These are phyloP conservation scores for Drosophila pseudoobscura DNA, from an alignment of 1,140 invertebrate species.

Conservation along the genomic window DNA sequence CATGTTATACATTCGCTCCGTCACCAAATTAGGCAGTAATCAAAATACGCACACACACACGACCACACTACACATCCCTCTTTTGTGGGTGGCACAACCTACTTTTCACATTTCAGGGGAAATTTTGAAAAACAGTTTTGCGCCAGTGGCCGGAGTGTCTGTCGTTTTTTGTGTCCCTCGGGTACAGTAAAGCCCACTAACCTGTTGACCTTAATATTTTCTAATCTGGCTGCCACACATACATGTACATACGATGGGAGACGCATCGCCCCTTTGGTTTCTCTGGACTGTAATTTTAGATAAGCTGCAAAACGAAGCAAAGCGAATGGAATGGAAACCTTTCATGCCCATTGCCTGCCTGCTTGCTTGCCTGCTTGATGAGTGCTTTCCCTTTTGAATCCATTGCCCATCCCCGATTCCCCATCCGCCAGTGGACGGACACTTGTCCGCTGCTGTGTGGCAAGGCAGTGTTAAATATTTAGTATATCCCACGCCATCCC, in stretches of 20 bases:
- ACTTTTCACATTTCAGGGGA: conserved; percentile 48
- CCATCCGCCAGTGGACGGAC: not conserved
- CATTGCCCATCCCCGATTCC: not conserved
- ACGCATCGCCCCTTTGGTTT: conserved; percentile 5
- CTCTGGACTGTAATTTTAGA: conserved; percentile 67
- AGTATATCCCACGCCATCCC: conserved; percentile 1
- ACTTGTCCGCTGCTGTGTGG: conserved; percentile 34
- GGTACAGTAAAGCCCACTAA: conserved; percentile 73
- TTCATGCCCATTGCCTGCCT: conserved; percentile 15
- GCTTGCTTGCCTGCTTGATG: conserved; percentile 6
- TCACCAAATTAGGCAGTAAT: conserved; percentile 80
- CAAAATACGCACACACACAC: conserved; percentile 64
- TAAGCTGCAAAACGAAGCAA: conserved; percentile 70
- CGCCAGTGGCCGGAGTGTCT: conserved; percentile 35
- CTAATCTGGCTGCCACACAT: conserved; percentile 71
- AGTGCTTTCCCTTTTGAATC: conserved; percentile 9
- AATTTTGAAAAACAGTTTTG: conserved; percentile 74
- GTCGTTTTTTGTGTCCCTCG: conserved; percentile 71
- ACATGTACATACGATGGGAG: conserved; percentile 15
- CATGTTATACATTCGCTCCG: conserved; percentile 61
- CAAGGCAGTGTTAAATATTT: conserved; percentile 49
- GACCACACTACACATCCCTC: conserved; percentile 21
- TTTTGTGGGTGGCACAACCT: conserved; percentile 55
- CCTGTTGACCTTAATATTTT: conserved; percentile 82
- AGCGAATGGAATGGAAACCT: conserved; percentile 64